Evolutionary conservation across 2,113 vertebrate genomes (phyloP).

Genomic region (Lathamus discolor): DNA sequence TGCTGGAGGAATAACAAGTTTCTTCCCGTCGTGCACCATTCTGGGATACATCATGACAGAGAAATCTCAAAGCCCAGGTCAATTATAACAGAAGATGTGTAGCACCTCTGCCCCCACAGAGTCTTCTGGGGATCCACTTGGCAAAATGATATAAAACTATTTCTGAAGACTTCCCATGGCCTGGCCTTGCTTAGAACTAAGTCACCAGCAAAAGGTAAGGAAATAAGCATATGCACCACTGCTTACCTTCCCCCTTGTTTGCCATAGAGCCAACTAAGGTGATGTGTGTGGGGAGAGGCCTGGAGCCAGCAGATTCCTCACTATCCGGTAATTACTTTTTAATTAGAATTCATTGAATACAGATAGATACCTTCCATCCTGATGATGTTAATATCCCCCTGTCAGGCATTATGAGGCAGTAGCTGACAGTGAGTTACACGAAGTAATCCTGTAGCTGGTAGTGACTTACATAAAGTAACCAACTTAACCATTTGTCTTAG

Average conservation of each 20-base stretch:
- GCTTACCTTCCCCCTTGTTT: conserved; percentile 17
- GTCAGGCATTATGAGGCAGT: conserved; percentile 70
- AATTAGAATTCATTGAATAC: conserved; percentile 79
- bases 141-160: conserved; percentile 76
- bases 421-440: conserved; percentile 73
- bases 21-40: conserved; percentile 80
- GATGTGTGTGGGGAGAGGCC: neutral
- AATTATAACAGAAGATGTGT: conserved; percentile 85
- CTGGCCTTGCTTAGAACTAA: conserved; percentile 72
- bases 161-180: conserved; percentile 71
- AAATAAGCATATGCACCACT: conserved; percentile 14
- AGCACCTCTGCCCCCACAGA: conserved; percentile 74
- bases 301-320: conserved; percentile 51
- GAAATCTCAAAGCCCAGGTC: conserved; percentile 88
- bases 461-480: conserved; percentile 73
- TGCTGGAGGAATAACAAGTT: conserved; percentile 81
- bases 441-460: conserved; percentile 69
- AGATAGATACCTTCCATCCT: conserved; percentile 69
- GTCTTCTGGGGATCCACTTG: conserved; percentile 80
- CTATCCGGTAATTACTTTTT: conserved; percentile 72
- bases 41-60: conserved; percentile 82
- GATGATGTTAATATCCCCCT: conserved; percentile 77
- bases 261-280: neutral
- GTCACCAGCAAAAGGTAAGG: conserved; percentile 71
- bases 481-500: conserved; percentile 75